A percentile compares a stretch with the other conserved stretches of the same genome.
Conservation (phyloP, 1,140 invertebrate genomes). For the Panagrolaimus sp. region DNA sequence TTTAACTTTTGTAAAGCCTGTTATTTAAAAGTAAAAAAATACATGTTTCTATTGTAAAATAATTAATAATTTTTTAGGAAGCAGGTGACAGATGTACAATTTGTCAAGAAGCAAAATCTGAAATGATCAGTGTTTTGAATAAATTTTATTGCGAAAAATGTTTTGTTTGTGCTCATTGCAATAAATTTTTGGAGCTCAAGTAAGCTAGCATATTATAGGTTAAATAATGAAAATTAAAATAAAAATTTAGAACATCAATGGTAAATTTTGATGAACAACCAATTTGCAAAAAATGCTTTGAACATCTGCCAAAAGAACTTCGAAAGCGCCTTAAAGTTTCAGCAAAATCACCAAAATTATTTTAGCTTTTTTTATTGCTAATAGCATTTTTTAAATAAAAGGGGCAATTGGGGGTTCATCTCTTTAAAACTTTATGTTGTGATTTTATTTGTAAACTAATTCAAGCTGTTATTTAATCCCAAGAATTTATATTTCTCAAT, state of each 20-base stretch:
- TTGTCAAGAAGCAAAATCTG: not conserved
- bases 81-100: not conserved
- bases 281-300: conserved; percentile 8
- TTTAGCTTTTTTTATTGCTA: no score
- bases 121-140: not conserved
- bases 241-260: not conserved
- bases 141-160: conserved; percentile 11
- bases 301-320: conserved; percentile 1
- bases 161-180: not conserved
- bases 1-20: not conserved
- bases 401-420: no score
- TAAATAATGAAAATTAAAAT: not conserved
- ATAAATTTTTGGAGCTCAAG: not conserved
- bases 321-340: not conserved
- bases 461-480: no score
- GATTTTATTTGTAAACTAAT: no score
- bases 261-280: conserved; percentile 13
- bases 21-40: not conserved
- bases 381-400: no score
- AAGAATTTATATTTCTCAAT: no score
- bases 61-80: not conserved
- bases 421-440: no score
- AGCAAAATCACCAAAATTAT: no score
- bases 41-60: not conserved
- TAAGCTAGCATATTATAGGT: not conserved